phyloP scores from a whole-genome alignment of 2,888 invertebrate species.

The Drosophila helvetica region DNA sequence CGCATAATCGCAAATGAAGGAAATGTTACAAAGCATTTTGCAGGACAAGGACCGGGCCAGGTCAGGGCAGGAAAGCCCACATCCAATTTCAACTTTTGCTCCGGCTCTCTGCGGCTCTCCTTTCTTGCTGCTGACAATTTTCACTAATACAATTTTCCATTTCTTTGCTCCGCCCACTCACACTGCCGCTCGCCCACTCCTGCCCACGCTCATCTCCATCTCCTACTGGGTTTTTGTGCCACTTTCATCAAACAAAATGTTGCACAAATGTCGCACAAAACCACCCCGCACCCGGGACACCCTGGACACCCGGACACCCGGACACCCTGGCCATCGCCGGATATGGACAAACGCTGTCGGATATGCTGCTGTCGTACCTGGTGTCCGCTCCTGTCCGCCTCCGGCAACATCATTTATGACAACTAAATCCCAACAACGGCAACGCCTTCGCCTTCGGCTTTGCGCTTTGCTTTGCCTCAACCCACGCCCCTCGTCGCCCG shows the following conservation, averaged over 20 bases:
- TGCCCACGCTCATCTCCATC: conserved; percentile 30
- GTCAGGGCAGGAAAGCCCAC: conserved; percentile 30
- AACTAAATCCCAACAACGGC: conserved; percentile 69
- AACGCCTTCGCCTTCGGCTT: conserved; percentile 60
- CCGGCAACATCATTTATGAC: conserved; percentile 70
- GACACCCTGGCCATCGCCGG: conserved; percentile 13
- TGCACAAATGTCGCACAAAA: conserved; percentile 68
- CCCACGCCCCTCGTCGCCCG: too few relatives aligned
- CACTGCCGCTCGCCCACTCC: conserved; percentile 12
- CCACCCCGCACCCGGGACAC: too few relatives aligned
- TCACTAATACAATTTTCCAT: conserved; percentile 69
- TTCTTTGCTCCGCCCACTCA: conserved; percentile 8
- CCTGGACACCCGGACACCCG: background rate
- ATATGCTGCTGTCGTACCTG: conserved; percentile 34
- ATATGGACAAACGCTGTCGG: conserved; percentile 72
- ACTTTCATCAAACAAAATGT: conserved; percentile 76
- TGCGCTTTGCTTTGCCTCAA: too few relatives aligned
- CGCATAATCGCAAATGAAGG: conserved; percentile 72
- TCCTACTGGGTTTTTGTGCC: conserved; percentile 45
- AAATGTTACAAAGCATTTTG: conserved; percentile 75
- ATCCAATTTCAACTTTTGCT: conserved; percentile 73
- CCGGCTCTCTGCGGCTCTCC: background rate
- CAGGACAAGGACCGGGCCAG: conserved; percentile 8
- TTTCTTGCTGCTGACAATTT: conserved; percentile 57
- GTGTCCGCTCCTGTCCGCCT: background rate